Evolutionary conservation across 1,140 invertebrate species (phyloP).

Genomic region (Sweltsa coloradensis): DNA sequence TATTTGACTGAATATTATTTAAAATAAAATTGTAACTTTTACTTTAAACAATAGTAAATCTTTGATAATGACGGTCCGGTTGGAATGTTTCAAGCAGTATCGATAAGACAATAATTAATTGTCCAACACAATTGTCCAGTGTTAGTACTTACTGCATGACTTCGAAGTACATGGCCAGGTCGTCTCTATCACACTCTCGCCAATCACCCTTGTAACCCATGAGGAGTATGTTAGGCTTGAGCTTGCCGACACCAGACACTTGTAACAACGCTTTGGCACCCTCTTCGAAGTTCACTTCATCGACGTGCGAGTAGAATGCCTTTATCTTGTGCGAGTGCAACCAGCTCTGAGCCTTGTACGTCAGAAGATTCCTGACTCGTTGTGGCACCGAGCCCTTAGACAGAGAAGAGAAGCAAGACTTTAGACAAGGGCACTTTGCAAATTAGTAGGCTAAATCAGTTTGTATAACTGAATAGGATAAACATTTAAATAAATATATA

Average conservation of each 20-base stretch:
- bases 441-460: too few species aligned
- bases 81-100: background rate
- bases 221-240: conserved; percentile 78
- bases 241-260: conserved; percentile 76
- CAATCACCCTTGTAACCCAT: conserved; percentile 90
- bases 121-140: conserved; percentile 1
- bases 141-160: conserved; percentile 77
- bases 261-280: conserved; percentile 61
- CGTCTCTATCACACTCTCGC: conserved; percentile 54
- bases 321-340: conserved; percentile 74
- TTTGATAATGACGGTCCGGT: too few species aligned
- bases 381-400: conserved; percentile 13
- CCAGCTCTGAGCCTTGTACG: conserved; percentile 62
- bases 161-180: conserved; percentile 77
- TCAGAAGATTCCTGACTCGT: conserved; percentile 33
- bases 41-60: too few species aligned
- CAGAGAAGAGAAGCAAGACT: too few species aligned
- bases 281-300: conserved; percentile 62
- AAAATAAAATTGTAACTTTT: too few species aligned
- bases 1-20: too few species aligned
- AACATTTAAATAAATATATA: too few species aligned
- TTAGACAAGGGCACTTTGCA: too few species aligned
- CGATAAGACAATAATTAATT: conserved; percentile 6
- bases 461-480: too few species aligned
- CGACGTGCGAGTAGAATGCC: conserved; percentile 79